Evolutionary conservation across 2,113 vertebrate genomes (phyloP).

Genomic region (Phycodurus eques): DNA sequence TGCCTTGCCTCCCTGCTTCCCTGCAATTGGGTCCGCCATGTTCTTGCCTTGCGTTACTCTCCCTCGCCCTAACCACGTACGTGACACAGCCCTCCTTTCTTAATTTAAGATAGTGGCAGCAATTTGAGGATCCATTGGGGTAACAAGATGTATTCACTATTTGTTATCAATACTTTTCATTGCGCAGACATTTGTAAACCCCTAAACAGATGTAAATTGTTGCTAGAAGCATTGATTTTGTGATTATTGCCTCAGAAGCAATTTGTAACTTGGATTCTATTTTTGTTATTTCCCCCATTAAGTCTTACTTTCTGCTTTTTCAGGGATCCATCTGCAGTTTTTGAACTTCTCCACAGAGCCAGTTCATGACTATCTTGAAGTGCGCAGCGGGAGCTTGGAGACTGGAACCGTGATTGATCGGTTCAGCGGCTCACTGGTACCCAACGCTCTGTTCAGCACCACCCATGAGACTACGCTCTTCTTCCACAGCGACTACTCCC

Average conservation of each 20-base stretch:
- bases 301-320: conserved; percentile 37
- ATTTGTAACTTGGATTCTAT: conserved; percentile 8
- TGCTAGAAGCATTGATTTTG: not conserved
- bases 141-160: not conserved
- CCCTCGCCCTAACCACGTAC: too few species aligned
- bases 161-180: conserved; percentile 2
- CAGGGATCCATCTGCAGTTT: conserved; percentile 96
- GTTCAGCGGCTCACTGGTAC: conserved; percentile 87
- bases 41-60: too few species aligned
- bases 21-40: too few species aligned
- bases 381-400: conserved; percentile 86
- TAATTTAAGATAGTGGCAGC: not conserved
- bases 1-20: too few species aligned
- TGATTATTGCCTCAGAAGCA: not conserved
- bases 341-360: conserved; percentile 96
- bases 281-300: conserved; percentile 6
- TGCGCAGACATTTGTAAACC: not conserved
- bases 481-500: conserved; percentile 97
- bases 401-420: conserved; percentile 88
- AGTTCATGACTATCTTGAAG: conserved; percentile 96
- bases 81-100: not conserved
- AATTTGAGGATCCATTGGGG: not conserved
- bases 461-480: conserved; percentile 95
- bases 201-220: not conserved
- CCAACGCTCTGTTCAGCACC: conserved; percentile 90